These are phyloP conservation scores for Condylura cristata DNA, from an alignment of 2,113 vertebrate genomes.

Conservation along the genomic window DNA sequence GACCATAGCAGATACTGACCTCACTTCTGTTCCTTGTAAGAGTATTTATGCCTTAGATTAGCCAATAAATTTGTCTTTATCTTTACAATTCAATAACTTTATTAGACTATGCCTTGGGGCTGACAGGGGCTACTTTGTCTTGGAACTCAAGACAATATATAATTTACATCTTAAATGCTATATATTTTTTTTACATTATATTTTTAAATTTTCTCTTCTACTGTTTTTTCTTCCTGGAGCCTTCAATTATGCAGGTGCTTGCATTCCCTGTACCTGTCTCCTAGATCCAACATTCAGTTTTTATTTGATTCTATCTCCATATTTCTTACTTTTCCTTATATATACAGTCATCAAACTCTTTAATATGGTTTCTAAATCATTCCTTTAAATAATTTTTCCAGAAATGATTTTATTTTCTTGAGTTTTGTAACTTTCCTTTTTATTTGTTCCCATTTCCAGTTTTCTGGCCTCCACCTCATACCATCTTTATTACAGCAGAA, in stretches of 20 bases:
- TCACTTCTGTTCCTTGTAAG: not conserved
- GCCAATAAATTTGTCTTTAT: not conserved
- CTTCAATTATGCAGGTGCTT: not conserved
- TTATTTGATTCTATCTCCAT: not conserved
- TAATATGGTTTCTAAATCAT: not conserved
- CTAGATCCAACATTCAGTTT: not conserved
- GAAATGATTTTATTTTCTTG: not conserved
- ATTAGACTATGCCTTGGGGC: not conserved
- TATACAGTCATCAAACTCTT: not conserved
- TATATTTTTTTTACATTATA: not conserved
- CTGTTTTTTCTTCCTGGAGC: not conserved
- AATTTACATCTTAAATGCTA: not conserved
- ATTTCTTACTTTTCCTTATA: not conserved
- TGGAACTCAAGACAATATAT: not conserved
- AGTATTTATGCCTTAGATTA: not conserved
- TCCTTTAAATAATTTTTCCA: not conserved
- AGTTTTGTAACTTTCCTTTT: not conserved
- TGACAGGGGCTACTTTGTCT: not conserved
- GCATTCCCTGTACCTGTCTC: not conserved
- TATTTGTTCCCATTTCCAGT: not conserved
- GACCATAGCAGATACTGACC: not conserved
- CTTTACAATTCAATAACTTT: not conserved
- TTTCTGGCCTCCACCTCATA: not conserved
- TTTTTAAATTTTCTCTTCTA: not conserved
- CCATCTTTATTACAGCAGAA: not conserved